Evolutionary conservation across 2,888 invertebrate species (phyloP), one percentile per base, ranked within the genome.

Genomic region (Andrena fulva): DNA sequence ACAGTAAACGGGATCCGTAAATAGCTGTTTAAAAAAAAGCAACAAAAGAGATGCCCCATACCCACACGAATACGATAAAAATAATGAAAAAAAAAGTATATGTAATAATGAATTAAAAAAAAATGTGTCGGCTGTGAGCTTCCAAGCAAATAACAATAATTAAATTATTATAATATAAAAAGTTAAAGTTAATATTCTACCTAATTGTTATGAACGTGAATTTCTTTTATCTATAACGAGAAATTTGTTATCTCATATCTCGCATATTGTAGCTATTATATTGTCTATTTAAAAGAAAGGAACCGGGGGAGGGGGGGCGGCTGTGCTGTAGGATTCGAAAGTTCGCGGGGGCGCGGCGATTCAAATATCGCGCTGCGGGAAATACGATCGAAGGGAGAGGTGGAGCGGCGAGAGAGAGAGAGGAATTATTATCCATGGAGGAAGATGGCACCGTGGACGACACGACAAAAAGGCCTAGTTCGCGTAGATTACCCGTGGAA

Each of bases 131-230:
- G 93, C 93, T 94, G 93, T 94, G 93, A 94, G 93, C 93, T 94
- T 93, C 93, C 92, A 93, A 93, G 94, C 93, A 93, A 93, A 93
- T 93, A 94, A 94, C 93, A 94, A 93, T 93, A 94, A 94, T 93
- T 93, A 94, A 94, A 93, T 93, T 93, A 93, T 93, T 93, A 93
- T 92, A 92, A 91, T 91, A 90, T 92, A 91, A 92, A 92, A 90
- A 88, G 89, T 92, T 91, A 92, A 92, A 91, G 56, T 56, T 91
- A 90, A 92, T 92, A 91, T 91, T 92, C 92, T 91, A 92, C 91
- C 88, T 92, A 91, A 93, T 91, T 92, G 93, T 92, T 93, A 92
- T 86, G 86, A 89, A 90, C 87, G 90, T 91, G 83, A 89, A 91
- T 90, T 92, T 92, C 90, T 90, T 91, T 92, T 92, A 91, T 90